Evolutionary conservation across 2,888 invertebrate genomes (phyloP), one percentile per base, ranked within the genome.

Genomic region (Sthenelais limicola): DNA sequence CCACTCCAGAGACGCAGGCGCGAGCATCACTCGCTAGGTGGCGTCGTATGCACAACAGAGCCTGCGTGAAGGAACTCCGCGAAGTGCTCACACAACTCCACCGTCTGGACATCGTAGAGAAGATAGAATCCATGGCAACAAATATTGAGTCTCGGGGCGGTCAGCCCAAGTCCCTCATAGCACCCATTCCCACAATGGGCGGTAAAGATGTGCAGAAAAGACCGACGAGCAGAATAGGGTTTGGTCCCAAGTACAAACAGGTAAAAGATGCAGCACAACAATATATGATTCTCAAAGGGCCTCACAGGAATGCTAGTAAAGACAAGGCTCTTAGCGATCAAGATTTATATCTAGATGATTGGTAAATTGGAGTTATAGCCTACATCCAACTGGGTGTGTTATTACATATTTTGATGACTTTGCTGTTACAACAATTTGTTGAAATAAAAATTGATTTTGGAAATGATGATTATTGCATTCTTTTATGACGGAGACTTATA

Each of bases 1-100:
- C 82, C 30, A 75, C 75, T 0, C 56, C 73, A 4, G 80, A 80
- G 35, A 80, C 78, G 12, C 82, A 81, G 33, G 81, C 81, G 0
- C 68, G 73, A 18, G 78, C 81, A 47, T 73, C 76, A 32, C 73
- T 85, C 26, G 48, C 43, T 24, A 43, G 49, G 21, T 85, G 85
- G 85, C 76, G 84, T 21, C 78, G 85, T 33, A 77, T 83, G 76
- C 83, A 85, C 73, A 84, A 80, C 0, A 76, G 83, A 28, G 83
- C 84, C 3, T 81, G 80, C 33, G 49, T 82, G 24, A 80, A 81
- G 30, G 82, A 82, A 56, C 74, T 85, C 18, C n/a, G n/a, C n/a
- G n/a, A n/a, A n/a, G n/a, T n/a, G n/a, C 62, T 62, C 38, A 35
- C 26, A 4, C 26, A 38, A 12, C 35, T 62, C 24, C 38, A 43